A percentile compares a stretch with the other conserved stretches of the same genome.
phyloP scores from a whole-genome alignment of 2,113 vertebrate genomes.

The Accipiter cooperii region DNA sequence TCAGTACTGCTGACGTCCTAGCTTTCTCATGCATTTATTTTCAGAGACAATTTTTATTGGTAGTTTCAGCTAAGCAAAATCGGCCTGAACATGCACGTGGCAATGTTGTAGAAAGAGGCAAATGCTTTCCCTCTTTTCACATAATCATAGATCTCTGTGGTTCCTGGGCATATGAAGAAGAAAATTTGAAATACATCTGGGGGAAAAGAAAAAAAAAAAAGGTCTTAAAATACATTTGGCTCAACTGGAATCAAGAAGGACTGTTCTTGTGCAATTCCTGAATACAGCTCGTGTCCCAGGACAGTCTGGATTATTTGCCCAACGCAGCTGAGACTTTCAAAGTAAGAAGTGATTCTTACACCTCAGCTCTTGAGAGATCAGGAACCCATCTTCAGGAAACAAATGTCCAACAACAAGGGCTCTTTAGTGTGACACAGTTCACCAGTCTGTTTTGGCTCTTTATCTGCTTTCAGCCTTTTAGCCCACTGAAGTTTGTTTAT shows the following conservation, averaged over 20 bases:
- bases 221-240: not conserved
- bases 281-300: not conserved
- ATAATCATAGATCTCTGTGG: not conserved
- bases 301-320: not conserved
- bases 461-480: not conserved
- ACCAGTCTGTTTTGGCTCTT: not conserved
- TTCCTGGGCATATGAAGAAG: not conserved
- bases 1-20: not conserved
- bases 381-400: not conserved
- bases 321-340: not conserved
- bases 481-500: not conserved
- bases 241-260: not conserved
- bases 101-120: not conserved
- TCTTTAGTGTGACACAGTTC: not conserved
- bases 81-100: not conserved
- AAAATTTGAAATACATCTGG: not conserved
- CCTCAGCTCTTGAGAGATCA: not conserved
- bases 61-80: not conserved
- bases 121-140: not conserved
- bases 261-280: not conserved
- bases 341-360: not conserved
- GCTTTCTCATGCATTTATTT: not conserved
- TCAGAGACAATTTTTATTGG: not conserved
- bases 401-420: not conserved
- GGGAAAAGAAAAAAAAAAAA: not conserved